phyloP scores from a whole-genome alignment of 2,113 vertebrate genomes.

The Ariopsis seemanni region DNA sequence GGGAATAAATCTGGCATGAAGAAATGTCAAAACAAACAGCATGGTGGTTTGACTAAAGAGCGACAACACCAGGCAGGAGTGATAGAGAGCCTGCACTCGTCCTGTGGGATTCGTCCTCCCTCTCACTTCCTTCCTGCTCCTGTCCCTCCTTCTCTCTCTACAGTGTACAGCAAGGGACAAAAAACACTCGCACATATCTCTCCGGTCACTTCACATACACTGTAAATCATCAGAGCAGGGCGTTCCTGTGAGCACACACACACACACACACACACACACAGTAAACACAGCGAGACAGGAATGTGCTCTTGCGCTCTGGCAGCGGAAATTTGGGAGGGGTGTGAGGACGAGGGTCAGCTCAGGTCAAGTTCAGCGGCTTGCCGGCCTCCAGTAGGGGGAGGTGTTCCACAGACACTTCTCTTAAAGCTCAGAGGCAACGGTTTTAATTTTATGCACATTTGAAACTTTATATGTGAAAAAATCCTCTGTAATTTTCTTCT shows the following conservation, averaged over 20 bases:
- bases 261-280: constrained; percentile 43
- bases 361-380: constrained; percentile 59
- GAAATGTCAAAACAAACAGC: constrained; percentile 43
- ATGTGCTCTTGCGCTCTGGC: constrained; percentile 56
- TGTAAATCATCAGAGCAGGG: constrained; percentile 28
- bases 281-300: constrained; percentile 57
- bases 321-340: constrained; percentile 59
- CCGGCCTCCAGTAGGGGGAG: constrained; percentile 53
- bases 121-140: constrained; percentile 19
- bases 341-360: constrained; percentile 57
- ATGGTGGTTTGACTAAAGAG: constrained; percentile 36
- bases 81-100: constrained; percentile 18
- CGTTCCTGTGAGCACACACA: constrained; percentile 28
- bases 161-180: constrained; percentile 19
- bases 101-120: constrained; percentile 33
- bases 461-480: too few relatives aligned
- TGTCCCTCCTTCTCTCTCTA: not conserved
- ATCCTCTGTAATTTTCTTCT: too few relatives aligned
- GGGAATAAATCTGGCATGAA: constrained; percentile 46
- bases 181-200: constrained; percentile 19
- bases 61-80: constrained; percentile 16
- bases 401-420: constrained; percentile 38
- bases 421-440: constrained; percentile 25
- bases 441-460: too few relatives aligned
- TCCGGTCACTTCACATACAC: constrained; percentile 19